Evolutionary conservation across 1,140 invertebrate species (phyloP), one percentile per base, ranked within the genome.

Genomic region (Psix sp.): DNA sequence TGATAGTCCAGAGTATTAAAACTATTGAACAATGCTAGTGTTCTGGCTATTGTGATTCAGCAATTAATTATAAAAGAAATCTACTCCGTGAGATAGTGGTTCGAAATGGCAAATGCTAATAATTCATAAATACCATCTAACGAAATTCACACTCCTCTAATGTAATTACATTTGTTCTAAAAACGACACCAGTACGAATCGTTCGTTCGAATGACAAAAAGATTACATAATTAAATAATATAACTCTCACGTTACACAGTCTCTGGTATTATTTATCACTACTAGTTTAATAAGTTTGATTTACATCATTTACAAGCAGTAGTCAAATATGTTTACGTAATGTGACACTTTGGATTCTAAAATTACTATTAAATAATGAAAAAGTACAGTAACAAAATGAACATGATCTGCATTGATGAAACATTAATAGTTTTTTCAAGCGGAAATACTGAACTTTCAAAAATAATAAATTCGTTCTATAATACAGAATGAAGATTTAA

Each of bases 151-250:
- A 13, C 11, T 11, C 16, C 24, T 52, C 29, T 24, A 51, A 43
- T 52, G 20, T n/a, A 63, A 52, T 63, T 52, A 38, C 17, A 49
- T 38, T 16, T 33, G 35, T 15, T 18, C 18, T 46, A 33, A 43
- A 36, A 65, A 38, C 21, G 46, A 18, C 17, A 39, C 54, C 46
- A 54, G 33, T 33, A 45, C 4, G 40, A 65, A 46, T 65, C 11
- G 21, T 45, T 39, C 10, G 9, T 26, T 14, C 5, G 40, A 63
- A 51, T 43, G 40, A 63, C 40, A 29, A 29, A 7, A 63, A 52
- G 60, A 65, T 65, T 65, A 65, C 38, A 65, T 54, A 65, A 65
- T 45, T 54, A 38, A 11, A 52, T 65, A 39, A 65, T 54, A 65
- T 46, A 54, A 65, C 54, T 45, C 16, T 31, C 26, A n/a, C 3